Conservation (phyloP, 1,140 invertebrate species). For the Drosophila suzukii region DNA sequence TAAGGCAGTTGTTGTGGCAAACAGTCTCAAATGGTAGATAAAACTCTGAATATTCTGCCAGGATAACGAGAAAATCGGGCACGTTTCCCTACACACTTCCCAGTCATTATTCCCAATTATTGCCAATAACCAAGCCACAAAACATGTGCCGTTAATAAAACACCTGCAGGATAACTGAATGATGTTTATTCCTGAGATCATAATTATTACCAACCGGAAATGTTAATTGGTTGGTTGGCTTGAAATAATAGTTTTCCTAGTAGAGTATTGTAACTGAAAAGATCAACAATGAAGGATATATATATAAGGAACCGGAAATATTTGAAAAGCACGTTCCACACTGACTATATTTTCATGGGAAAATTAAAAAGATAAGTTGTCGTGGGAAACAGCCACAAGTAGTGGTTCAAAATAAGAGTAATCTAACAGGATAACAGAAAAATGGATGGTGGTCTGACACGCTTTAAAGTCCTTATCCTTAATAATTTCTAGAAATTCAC, state of each 20-base stretch:
- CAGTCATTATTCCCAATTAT: neutral
- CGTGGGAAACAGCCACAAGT: slow-evolving; percentile 48
- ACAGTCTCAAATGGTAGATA: neutral
- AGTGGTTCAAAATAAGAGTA: slow-evolving; percentile 26
- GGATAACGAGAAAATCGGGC: slow-evolving; percentile 19
- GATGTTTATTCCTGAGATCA: too few relatives aligned
- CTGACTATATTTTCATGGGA: neutral
- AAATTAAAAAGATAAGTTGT: neutral
- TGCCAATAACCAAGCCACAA: too few relatives aligned
- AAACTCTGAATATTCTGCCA: slow-evolving; percentile 33
- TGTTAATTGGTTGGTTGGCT: neutral
- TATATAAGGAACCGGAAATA: neutral
- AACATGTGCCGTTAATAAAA: too few relatives aligned
- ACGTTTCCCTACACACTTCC: neutral
- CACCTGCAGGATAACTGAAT: too few relatives aligned
- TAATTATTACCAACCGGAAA: neutral
- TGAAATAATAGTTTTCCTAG: neutral
- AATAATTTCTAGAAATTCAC: neutral
- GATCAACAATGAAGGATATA: neutral
- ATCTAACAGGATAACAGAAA: slow-evolving; percentile 40
- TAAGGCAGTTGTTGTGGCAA: too few relatives aligned
- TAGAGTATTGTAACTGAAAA: too few relatives aligned
- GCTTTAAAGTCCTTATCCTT: neutral
- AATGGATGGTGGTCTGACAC: neutral
- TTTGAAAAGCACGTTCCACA: neutral